Evolutionary conservation across 2,113 vertebrate genomes (phyloP).

Genomic region (Aix galericulata): DNA sequence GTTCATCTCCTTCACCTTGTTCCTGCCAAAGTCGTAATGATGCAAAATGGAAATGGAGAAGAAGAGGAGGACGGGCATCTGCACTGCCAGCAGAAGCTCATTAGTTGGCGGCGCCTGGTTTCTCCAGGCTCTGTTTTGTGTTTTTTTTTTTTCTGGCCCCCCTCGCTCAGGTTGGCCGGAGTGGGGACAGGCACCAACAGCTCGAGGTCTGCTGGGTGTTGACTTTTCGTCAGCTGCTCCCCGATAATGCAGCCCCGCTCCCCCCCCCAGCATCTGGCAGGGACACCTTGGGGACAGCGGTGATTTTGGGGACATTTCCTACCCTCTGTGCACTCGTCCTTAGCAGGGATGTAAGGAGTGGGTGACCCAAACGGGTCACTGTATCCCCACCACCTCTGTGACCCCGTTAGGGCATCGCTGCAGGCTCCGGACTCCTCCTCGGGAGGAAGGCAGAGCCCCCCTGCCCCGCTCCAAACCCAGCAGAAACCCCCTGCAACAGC

Average conservation of each 20-base stretch:
- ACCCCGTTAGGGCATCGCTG: background rate
- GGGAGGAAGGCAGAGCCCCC: background rate
- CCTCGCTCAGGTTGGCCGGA: background rate
- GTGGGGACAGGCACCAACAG: background rate
- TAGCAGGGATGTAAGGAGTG: rapidly evolving
- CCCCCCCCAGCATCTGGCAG: background rate
- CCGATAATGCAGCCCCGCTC: rapidly evolving
- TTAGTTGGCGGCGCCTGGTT: background rate
- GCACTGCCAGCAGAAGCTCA: background rate
- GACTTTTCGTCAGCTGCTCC: background rate
- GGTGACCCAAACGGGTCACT: background rate
- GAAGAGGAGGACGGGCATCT: background rate
- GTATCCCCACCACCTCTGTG: background rate
- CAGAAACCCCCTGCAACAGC: background rate
- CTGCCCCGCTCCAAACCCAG: background rate
- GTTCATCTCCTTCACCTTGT: background rate
- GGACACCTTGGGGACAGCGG: rapidly evolving
- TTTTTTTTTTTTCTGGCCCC: background rate
- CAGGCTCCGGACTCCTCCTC: background rate
- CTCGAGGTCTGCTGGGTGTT: background rate
- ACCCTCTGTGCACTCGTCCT: no score
- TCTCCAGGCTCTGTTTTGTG: background rate
- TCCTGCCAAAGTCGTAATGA: rapidly evolving
- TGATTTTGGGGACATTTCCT: background rate
- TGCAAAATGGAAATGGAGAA: background rate